Conservation (phyloP, 1,140 invertebrate genomes). For the Lepidurus apus region DNA sequence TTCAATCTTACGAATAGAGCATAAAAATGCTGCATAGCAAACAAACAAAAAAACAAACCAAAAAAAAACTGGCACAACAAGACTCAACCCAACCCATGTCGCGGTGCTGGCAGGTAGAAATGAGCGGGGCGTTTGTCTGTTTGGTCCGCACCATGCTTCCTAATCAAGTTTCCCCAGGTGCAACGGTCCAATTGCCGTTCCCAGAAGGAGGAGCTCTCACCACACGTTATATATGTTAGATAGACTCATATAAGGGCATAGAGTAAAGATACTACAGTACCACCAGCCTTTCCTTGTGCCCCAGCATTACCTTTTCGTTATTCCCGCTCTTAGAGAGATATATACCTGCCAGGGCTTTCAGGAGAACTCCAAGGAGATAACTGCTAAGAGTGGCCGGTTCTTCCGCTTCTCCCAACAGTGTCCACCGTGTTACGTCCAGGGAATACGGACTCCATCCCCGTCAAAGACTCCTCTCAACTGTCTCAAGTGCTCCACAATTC, state of each 20-base stretch:
- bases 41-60: not conserved
- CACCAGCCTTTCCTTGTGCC: not conserved
- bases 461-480: too few species aligned
- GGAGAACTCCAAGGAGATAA: too few species aligned
- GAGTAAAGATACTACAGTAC: not conserved
- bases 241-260: slow-evolving; percentile 8
- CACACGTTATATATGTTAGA: slow-evolving; percentile 2
- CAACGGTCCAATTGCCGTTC: slow-evolving; percentile 17
- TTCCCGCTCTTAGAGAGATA: too few species aligned
- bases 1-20: too few species aligned
- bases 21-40: not conserved
- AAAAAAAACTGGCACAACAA: not conserved
- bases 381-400: too few species aligned
- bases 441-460: too few species aligned
- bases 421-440: too few species aligned
- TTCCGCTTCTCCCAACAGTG: too few species aligned
- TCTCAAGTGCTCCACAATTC: too few species aligned
- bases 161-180: slow-evolving; percentile 19
- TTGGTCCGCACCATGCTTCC: not conserved
- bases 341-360: too few species aligned
- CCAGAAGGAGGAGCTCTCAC: slow-evolving; percentile 20
- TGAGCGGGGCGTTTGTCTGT: slow-evolving; percentile 16
- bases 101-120: not conserved
- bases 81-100: not conserved
- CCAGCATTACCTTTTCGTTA: not conserved